A percentile compares a stretch with the other conserved stretches of the same genome.
Evolutionary conservation across 2,797 vertebrate species (phyloP).

Genomic region (Cuculus canorus): DNA sequence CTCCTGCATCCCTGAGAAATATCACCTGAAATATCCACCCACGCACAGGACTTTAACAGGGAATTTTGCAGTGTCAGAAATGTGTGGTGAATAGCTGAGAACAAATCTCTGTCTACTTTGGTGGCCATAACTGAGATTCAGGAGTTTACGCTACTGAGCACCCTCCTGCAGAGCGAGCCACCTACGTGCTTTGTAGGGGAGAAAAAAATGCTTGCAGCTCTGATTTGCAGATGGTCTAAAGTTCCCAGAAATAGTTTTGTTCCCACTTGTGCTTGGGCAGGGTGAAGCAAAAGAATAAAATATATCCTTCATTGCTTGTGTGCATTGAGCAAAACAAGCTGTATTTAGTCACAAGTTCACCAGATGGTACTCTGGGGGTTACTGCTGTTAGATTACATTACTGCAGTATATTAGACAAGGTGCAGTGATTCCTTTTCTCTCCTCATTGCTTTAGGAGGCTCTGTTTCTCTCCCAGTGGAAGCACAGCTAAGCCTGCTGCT

Average conservation of each 20-base stretch:
- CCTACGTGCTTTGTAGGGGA: neutral
- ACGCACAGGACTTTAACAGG: neutral
- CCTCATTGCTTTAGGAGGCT: slow-evolving; percentile 27
- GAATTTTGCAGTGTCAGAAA: neutral
- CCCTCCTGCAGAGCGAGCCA: neutral
- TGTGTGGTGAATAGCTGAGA: neutral
- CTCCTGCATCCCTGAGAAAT: neutral
- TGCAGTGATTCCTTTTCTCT: slow-evolving; percentile 41
- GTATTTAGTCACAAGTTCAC: slow-evolving; percentile 65
- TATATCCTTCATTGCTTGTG: neutral
- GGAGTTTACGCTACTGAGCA: neutral
- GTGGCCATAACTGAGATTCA: neutral
- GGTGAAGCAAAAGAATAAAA: slow-evolving; percentile 25
- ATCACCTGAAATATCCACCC: slow-evolving; percentile 7
- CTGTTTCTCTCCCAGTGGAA: neutral
- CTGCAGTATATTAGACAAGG: slow-evolving; percentile 48
- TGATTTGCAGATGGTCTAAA: neutral
- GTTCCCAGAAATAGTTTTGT: slow-evolving; percentile 23
- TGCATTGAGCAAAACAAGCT: slow-evolving; percentile 58
- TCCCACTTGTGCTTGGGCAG: neutral
- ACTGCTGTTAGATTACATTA: slow-evolving; percentile 64
- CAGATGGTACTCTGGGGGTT: slow-evolving; percentile 67
- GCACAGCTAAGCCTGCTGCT: slow-evolving; percentile 29
- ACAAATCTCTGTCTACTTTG: neutral
- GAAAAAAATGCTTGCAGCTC: slow-evolving; percentile 2